phyloP scores from a whole-genome alignment of 2,113 vertebrate species.

The Oryzias curvinotus region DNA sequence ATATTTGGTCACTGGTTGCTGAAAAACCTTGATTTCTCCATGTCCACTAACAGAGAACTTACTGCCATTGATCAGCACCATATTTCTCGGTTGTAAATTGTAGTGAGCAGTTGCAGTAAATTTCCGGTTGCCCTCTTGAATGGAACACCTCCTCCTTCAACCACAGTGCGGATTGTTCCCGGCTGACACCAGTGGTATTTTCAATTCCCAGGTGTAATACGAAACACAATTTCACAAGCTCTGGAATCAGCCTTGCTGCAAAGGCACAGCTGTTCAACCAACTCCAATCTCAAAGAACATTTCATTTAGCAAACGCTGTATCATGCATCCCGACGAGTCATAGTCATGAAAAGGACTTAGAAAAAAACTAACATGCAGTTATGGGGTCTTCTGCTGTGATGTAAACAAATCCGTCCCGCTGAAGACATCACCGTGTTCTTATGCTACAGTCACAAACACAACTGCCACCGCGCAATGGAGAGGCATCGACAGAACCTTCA shows the following conservation, averaged over 20 bases:
- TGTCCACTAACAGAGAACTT: background rate
- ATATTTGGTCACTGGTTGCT: background rate
- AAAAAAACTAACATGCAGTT: no score
- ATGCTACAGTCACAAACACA: no score
- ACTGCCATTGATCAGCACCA: background rate
- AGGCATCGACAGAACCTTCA: no score
- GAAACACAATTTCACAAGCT: conserved; percentile 33
- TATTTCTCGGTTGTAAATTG: conserved; percentile 4
- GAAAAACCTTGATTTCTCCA: conserved; percentile 7
- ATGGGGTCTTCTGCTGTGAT: no score
- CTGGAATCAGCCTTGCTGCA: conserved; percentile 7
- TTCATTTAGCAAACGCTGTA: background rate
- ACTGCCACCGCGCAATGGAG: no score
- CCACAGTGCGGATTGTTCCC: conserved; percentile 13
- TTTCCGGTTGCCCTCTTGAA: conserved; percentile 17
- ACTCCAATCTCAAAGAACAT: background rate
- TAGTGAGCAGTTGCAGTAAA: background rate
- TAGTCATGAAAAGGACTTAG: conserved; percentile 8
- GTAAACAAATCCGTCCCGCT: no score
- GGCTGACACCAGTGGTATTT: conserved; percentile 9
- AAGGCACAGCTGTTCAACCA: background rate
- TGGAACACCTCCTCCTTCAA: conserved; percentile 12
- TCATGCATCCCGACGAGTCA: background rate
- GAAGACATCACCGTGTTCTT: no score
- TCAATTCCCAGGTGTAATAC: conserved; percentile 12